Evolutionary conservation across 2,888 invertebrate species (phyloP).

Genomic region (Hypselothyrea guttata): DNA sequence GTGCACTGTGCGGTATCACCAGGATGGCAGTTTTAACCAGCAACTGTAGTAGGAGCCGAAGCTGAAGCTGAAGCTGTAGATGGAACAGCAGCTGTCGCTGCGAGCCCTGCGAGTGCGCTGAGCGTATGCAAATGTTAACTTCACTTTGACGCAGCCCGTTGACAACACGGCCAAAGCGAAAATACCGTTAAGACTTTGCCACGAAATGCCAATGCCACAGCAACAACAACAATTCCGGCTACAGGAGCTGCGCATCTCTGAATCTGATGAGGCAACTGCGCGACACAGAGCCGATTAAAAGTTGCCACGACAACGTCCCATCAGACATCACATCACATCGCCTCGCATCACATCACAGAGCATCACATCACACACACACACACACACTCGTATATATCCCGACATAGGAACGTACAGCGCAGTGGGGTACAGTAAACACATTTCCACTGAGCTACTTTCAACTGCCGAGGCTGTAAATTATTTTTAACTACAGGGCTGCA

Average conservation of each 20-base stretch:
- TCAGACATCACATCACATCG: slow-evolving; percentile 23
- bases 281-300: slow-evolving; percentile 77
- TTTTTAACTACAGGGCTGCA: too few species aligned
- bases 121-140: slow-evolving; percentile 69
- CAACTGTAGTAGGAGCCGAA: too few species aligned
- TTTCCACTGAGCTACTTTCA: slow-evolving; percentile 7
- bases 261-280: slow-evolving; percentile 29
- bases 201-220: slow-evolving; percentile 15
- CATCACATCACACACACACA: slow-evolving; percentile 11
- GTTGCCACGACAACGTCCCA: slow-evolving; percentile 68
- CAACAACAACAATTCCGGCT: neutral
- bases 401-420: neutral
- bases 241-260: slow-evolving; percentile 5
- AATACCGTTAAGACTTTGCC: slow-evolving; percentile 27
- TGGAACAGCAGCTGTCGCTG: slow-evolving; percentile 19
- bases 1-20: slow-evolving; percentile 25
- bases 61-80: neutral
- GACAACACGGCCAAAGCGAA: slow-evolving; percentile 43
- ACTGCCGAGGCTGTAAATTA: too few species aligned
- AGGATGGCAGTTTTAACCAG: slow-evolving; percentile 10
- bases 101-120: slow-evolving; percentile 52
- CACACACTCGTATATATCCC: slow-evolving; percentile 4
- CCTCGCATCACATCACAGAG: slow-evolving; percentile 22
- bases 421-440: neutral
- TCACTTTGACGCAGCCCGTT: slow-evolving; percentile 58